Evolutionary conservation across 2,888 invertebrate genomes (phyloP).

Genomic region (Rotaria sp.): DNA sequence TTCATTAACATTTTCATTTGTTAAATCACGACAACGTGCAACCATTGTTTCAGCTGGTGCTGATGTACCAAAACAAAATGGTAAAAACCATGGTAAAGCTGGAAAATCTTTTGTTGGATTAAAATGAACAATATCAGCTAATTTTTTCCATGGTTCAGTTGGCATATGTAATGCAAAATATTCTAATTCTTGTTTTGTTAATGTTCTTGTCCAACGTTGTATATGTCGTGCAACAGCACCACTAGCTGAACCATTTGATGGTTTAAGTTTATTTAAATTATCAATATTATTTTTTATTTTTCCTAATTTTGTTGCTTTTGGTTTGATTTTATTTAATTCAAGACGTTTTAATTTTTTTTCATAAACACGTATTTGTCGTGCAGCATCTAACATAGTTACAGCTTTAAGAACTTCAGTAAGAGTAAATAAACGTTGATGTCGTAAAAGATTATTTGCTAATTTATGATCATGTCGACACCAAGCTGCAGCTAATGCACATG

Average conservation of each 20-base stretch:
- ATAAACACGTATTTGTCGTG: constrained; percentile 47
- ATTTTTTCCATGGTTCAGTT: constrained; percentile 51
- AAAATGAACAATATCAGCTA: constrained; percentile 54
- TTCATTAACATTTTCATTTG: constrained; percentile 49
- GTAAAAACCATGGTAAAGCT: constrained; percentile 51
- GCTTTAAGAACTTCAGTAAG: constrained; percentile 45
- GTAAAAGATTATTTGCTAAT: constrained; percentile 48
- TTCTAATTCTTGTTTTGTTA: constrained; percentile 50
- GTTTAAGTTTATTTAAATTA: constrained; percentile 48
- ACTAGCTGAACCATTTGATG: constrained; percentile 50
- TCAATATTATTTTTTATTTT: constrained; percentile 51
- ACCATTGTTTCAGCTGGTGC: constrained; percentile 49
- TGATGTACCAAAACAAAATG: constrained; percentile 49
- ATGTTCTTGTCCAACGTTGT: constrained; percentile 47
- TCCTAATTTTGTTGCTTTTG: constrained; percentile 45
- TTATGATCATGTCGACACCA: constrained; percentile 50
- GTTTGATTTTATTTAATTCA: constrained; percentile 5
- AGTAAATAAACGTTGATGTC: constrained; percentile 46
- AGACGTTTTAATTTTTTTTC: constrained; percentile 46
- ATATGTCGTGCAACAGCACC: constrained; percentile 51
- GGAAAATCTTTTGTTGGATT: constrained; percentile 52
- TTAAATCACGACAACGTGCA: constrained; percentile 45
- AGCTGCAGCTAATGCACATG: constrained; percentile 49
- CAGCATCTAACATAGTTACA: constrained; percentile 48
- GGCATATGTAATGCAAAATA: constrained; percentile 53